Percentiles rank a stretch among this genome's conserved stretches.
These are phyloP conservation scores for Percopsis omiscomaycus DNA, from an alignment of 2,797 vertebrate species.

Conservation along the genomic window DNA sequence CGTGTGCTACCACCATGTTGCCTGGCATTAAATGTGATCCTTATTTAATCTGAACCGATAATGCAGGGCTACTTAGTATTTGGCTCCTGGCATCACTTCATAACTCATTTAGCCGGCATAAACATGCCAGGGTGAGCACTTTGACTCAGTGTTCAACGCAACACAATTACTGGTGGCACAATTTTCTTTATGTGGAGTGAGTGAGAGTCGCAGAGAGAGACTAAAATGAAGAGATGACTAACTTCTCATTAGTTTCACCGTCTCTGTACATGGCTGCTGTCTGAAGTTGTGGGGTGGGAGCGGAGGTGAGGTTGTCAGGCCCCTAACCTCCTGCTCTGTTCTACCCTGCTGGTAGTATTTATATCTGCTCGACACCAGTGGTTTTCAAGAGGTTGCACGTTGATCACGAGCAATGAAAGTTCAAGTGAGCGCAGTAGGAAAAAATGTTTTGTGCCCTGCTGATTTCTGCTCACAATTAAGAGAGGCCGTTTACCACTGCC, in stretches of 20 bases:
- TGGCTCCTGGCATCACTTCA: constrained; percentile 45
- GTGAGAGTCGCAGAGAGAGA: constrained; percentile 34
- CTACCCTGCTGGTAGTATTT: constrained; percentile 52
- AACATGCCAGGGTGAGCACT: constrained; percentile 48
- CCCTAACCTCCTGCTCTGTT: constrained; percentile 41
- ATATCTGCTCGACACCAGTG: constrained; percentile 46
- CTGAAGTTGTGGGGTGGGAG: constrained; percentile 35
- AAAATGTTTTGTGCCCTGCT: constrained; percentile 45
- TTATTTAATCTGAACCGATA: constrained; percentile 42
- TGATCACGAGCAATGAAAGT: constrained; percentile 55
- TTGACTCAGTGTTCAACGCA: constrained; percentile 53
- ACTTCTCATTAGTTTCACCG: constrained; percentile 63
- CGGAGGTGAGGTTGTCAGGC: constrained; percentile 35
- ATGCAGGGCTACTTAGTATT: constrained; percentile 41
- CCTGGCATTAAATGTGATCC: constrained; percentile 25
- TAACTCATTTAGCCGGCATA: constrained; percentile 56
- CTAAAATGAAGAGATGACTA: constrained; percentile 64
- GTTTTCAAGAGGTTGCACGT: constrained; percentile 56
- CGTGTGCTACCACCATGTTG: constrained; percentile 29
- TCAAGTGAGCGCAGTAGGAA: constrained; percentile 42
- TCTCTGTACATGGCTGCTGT: constrained; percentile 55
- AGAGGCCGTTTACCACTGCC: constrained; percentile 33
- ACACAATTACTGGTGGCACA: constrained; percentile 57
- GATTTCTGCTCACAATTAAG: constrained; percentile 58
- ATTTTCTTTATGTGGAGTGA: constrained; percentile 58